Conservation (phyloP, 2,113 vertebrate genomes). For the Cebus imitator region DNA sequence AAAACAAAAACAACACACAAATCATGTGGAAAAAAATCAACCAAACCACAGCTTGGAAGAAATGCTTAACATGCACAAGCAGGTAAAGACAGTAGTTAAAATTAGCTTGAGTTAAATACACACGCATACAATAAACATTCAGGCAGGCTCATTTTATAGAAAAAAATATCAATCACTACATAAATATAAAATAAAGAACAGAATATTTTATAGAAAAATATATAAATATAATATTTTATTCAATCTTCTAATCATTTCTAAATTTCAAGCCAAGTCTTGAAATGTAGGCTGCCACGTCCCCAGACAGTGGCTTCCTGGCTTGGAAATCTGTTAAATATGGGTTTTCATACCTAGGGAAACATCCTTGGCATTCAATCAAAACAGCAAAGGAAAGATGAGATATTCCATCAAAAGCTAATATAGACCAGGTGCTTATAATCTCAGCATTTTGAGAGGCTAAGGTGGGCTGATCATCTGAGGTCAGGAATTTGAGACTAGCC, state of each 20-base stretch:
- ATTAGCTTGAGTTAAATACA: conserved; percentile 80
- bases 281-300: neutral
- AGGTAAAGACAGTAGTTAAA: conserved; percentile 70
- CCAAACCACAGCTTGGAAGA: conserved; percentile 34
- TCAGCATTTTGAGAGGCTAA: no score
- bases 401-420: neutral
- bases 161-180: neutral
- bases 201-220: neutral
- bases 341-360: conserved; percentile 30
- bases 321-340: conserved; percentile 33
- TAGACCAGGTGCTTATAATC: no score
- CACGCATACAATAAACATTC: neutral
- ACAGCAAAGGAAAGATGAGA: neutral
- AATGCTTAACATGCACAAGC: conserved; percentile 50
- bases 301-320: neutral
- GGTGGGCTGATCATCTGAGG: no score
- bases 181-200: conserved; percentile 5
- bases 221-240: neutral
- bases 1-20: conserved; percentile 31
- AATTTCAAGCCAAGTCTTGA: conserved; percentile 8
- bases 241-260: neutral
- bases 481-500: no score
- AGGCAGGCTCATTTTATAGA: neutral
- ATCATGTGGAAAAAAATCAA: conserved; percentile 45
- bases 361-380: neutral